Evolutionary conservation across 92 coral and sea anemone genomes (phyloP).

Genomic region (Hydrozoanthus gracilis): DNA sequence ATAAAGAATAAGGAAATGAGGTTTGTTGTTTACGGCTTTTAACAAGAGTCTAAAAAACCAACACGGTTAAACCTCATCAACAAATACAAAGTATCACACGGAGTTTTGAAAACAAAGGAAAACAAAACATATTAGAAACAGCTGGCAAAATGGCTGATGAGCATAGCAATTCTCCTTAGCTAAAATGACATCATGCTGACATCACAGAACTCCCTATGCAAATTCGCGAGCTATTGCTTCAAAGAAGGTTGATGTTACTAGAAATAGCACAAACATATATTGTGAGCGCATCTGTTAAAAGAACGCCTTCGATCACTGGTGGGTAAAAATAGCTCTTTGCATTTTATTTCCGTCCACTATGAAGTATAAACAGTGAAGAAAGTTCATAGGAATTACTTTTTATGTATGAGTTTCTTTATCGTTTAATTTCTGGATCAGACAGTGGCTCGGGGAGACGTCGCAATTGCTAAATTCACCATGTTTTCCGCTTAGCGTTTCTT

Average conservation of each 20-base stretch:
- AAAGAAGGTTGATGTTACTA: slow-evolving; percentile 89
- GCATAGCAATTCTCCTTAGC: slow-evolving; percentile 68
- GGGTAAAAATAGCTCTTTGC: slow-evolving; percentile 99
- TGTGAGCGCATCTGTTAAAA: slow-evolving; percentile 98
- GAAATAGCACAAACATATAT: slow-evolving; percentile 94
- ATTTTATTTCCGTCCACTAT: slow-evolving; percentile 99
- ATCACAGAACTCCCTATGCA: slow-evolving; percentile 94
- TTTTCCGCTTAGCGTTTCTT: slow-evolving; percentile 56
- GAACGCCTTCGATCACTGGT: slow-evolving; percentile 91
- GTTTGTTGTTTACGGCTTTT: too few species aligned
- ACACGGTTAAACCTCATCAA: background rate
- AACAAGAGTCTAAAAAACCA: too few species aligned
- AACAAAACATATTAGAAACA: background rate
- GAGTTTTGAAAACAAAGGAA: background rate
- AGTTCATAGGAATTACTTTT: slow-evolving; percentile 55
- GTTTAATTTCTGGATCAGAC: background rate
- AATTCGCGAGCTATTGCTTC: slow-evolving; percentile 75
- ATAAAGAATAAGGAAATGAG: too few species aligned
- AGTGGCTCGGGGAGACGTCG: slow-evolving; percentile 24
- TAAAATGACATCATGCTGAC: slow-evolving; percentile 87
- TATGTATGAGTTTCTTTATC: slow-evolving; percentile 17
- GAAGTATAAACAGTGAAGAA: slow-evolving; percentile 91
- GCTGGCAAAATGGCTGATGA: slow-evolving; percentile 36
- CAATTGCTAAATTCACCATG: slow-evolving; percentile 52
- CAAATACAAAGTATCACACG: background rate